A percentile compares a stretch with the other conserved stretches of the same genome.
Conservation (phyloP, 2,113 vertebrate species). For the Lontra canadensis region DNA sequence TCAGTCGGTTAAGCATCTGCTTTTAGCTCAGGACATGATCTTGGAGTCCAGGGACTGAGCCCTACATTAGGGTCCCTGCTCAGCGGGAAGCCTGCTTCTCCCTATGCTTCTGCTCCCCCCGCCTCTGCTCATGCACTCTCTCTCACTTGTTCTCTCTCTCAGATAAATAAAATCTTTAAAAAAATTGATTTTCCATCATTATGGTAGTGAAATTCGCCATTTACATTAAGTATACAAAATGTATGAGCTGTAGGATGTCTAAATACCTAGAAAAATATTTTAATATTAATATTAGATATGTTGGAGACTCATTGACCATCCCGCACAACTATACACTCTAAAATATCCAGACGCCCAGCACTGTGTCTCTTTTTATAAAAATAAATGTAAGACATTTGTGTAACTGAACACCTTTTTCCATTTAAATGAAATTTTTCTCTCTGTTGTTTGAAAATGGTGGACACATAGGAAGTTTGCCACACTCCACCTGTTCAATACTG, state of each 20-base stretch:
- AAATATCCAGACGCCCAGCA: background rate
- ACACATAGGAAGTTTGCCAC: background rate
- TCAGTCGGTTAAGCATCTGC: too few relatives aligned
- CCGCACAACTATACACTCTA: background rate
- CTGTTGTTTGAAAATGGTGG: background rate
- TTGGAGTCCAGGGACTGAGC: too few relatives aligned
- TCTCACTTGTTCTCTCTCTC: background rate
- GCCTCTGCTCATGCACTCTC: too few relatives aligned
- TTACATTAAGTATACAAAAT: background rate
- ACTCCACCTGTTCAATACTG: background rate
- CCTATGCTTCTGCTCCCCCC: background rate
- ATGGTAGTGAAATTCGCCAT: background rate
- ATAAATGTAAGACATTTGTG: background rate
- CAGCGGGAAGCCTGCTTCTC: background rate
- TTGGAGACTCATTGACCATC: too few relatives aligned
- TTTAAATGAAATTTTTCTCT: background rate
- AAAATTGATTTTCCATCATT: background rate
- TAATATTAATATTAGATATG: background rate
- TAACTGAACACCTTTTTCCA: background rate
- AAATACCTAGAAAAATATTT: constrained; percentile 3
- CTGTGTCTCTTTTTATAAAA: background rate
- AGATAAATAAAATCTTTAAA: background rate
- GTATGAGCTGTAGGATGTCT: background rate
- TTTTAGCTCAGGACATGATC: too few relatives aligned
- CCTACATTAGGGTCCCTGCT: too few relatives aligned